Evolutionary conservation across 2,888 invertebrate species (phyloP).

Genomic region (Cistogaster globosa): DNA sequence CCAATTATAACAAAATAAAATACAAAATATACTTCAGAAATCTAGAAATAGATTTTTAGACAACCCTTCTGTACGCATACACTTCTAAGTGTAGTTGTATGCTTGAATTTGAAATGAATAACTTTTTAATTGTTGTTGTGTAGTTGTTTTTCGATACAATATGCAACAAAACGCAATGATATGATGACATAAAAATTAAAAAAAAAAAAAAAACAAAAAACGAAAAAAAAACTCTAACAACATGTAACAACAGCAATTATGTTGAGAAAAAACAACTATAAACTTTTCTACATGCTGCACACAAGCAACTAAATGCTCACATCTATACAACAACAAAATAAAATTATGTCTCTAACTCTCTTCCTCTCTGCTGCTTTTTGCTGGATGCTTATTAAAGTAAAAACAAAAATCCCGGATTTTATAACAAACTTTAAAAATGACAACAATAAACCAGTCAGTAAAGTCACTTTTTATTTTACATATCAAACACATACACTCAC

Average conservation of each 20-base stretch:
- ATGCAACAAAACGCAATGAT: conserved; percentile 32
- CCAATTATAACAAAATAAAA: too few species aligned
- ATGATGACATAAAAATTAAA: conserved; percentile 48
- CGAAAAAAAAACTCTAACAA: conserved; percentile 37
- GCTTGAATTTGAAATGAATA: background rate
- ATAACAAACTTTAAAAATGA: conserved; percentile 60
- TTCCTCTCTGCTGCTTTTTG: background rate
- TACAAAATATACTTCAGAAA: too few species aligned
- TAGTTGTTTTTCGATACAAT: conserved; percentile 26
- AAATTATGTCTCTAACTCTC: background rate
- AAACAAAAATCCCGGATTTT: conserved; percentile 21
- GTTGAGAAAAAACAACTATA: conserved; percentile 45
- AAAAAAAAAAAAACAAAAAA: background rate
- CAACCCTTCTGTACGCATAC: background rate
- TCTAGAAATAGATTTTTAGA: background rate
- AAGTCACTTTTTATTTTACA: conserved; percentile 9
- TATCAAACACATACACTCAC: background rate
- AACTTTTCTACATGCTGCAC: background rate
- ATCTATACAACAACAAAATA: background rate
- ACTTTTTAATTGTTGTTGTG: conserved; percentile 20
- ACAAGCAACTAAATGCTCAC: background rate
- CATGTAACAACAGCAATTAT: conserved; percentile 69
- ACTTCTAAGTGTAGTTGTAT: background rate
- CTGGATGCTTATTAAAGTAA: background rate
- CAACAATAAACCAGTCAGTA: conserved; percentile 44